These are phyloP conservation scores for Vanessa tameamea DNA, from an alignment of 1,140 invertebrate species.

Conservation along the genomic window DNA sequence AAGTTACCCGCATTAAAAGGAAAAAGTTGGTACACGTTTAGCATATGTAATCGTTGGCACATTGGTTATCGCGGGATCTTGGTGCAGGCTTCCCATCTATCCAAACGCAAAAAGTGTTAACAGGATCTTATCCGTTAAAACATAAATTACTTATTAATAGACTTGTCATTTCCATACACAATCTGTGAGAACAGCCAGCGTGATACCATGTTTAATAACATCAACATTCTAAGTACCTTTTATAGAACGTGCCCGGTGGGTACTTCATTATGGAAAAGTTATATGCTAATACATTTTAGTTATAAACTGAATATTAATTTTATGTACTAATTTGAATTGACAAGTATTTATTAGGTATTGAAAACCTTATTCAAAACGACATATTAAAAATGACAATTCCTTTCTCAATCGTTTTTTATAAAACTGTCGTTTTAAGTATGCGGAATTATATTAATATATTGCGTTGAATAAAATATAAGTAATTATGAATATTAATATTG, in stretches of 20 bases:
- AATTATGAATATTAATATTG: too few relatives aligned
- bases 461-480: too few relatives aligned
- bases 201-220: constrained; percentile 37
- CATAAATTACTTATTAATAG: constrained; percentile 40
- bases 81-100: constrained; percentile 2
- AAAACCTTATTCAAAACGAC: too few relatives aligned
- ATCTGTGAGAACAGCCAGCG: constrained; percentile 38
- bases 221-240: constrained; percentile 41
- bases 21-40: constrained; percentile 5
- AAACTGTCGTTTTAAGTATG: too few relatives aligned
- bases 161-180: constrained; percentile 43
- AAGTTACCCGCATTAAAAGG: constrained; percentile 9
- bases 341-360: not conserved
- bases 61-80: constrained; percentile 2
- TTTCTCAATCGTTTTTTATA: too few relatives aligned
- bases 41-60: not conserved
- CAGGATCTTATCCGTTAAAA: constrained; percentile 21
- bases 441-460: too few relatives aligned
- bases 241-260: constrained; percentile 29
- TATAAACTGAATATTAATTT: constrained; percentile 15
- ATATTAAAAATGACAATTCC: too few relatives aligned
- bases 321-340: not conserved
- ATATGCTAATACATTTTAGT: constrained; percentile 29
- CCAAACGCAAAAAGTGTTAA: constrained; percentile 18
- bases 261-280: constrained; percentile 34